Evolutionary conservation across 2,888 invertebrate genomes (phyloP).

Genomic region (Andrena praecox): DNA sequence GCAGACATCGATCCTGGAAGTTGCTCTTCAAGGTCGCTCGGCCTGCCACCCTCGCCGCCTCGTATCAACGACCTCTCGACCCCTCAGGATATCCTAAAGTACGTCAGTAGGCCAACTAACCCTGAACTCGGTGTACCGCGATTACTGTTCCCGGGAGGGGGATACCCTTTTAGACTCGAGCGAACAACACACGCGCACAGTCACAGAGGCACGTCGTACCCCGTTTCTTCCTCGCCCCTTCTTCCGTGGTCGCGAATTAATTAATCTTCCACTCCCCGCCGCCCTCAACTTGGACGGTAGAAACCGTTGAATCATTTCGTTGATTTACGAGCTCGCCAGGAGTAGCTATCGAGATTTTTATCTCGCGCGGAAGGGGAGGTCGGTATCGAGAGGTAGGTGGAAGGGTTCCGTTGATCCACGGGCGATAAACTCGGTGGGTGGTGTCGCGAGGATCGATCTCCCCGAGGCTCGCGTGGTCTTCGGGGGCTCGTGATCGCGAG

Average conservation of each 20-base stretch:
- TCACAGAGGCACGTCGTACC: background rate
- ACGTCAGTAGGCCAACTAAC: constrained; percentile 82
- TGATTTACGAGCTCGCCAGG: constrained; percentile 34
- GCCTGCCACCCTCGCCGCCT: constrained; percentile 72
- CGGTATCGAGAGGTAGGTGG: background rate
- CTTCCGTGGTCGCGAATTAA: constrained; percentile 19
- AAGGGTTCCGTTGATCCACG: background rate
- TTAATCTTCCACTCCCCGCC: constrained; percentile 25
- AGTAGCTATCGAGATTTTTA: constrained; percentile 18
- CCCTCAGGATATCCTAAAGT: constrained; percentile 78
- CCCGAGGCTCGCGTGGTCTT: background rate
- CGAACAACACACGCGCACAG: background rate
- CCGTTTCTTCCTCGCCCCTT: background rate
- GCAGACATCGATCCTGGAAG: constrained; percentile 80
- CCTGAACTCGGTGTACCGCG: constrained; percentile 64
- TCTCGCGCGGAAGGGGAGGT: background rate
- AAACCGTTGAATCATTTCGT: constrained; percentile 46
- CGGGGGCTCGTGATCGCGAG: background rate
- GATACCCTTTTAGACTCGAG: constrained; percentile 29
- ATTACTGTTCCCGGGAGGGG: constrained; percentile 30
- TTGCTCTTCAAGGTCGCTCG: constrained; percentile 81
- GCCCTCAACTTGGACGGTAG: background rate
- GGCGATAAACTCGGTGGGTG: background rate
- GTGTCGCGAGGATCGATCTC: background rate
- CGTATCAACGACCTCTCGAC: constrained; percentile 83